Evolutionary conservation across 2,888 invertebrate genomes (phyloP), one percentile per base, ranked within the genome.

Genomic region (Macaria notata): DNA sequence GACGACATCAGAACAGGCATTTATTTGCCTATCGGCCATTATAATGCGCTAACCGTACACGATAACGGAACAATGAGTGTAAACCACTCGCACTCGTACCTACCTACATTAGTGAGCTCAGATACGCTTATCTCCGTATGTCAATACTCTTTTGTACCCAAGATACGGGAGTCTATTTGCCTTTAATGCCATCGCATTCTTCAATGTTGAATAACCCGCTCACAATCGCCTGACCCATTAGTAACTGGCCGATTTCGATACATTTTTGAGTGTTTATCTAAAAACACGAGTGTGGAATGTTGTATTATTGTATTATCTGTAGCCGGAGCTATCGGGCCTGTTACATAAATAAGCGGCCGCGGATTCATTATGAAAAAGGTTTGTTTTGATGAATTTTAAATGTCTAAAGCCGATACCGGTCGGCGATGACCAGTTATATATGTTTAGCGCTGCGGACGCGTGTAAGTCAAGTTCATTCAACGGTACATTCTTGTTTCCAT

Each of bases 61-160:
- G 88, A 90, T 88, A 89, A 89, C 83, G 83, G 85, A 82, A 88
- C 88, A 88, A 88, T 88, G 85, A 83, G 84, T 83, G 81, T 86
- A 83, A 79, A 82, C 80, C 83, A 78, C 78, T 73, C 80, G 67
- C 70, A 69, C 77, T 80, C 81, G 84, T 78, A 79, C 73, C 75
- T 81, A 84, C 47, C 78, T 78, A 83, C 84, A 85, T 86, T 83
- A 84, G 82, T 84, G 77, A 80, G 83, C 75, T 76, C 75, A 82
- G 88, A 89, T 88, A 89, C 69, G 83, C 83, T 88, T 90, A 90
- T 90, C 89, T 84, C 70, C 73, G 56, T 76, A 73, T 85, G 90
- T 89, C 89, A 90, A 89, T 90, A 90, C 84, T 86, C 90, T 88
- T 89, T 90, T 91, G 90, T 89, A 83, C 82, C 75, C 74, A 70